Conservation (phyloP, 2,888 invertebrate species). For the Thymelicus sylvestris region DNA sequence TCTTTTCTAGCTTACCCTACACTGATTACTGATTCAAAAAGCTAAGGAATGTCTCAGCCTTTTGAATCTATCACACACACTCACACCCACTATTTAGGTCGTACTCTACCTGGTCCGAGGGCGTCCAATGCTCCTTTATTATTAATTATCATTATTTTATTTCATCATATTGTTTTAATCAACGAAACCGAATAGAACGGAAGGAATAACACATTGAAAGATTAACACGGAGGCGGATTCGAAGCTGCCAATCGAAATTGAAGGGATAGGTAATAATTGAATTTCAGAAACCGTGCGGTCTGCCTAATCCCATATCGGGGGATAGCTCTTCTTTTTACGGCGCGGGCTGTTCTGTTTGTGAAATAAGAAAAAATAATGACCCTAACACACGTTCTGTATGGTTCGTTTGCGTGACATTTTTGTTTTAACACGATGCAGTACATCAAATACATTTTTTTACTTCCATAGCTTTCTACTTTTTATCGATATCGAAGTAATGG, state of each 20-base stretch:
- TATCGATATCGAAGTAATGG: too few species aligned
- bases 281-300: slow-evolving; percentile 57
- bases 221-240: slow-evolving; percentile 27
- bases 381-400: slow-evolving; percentile 18
- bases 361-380: slow-evolving; percentile 32
- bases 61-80: too few species aligned
- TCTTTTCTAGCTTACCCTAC: too few species aligned
- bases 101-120: too few species aligned
- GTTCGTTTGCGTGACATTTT: slow-evolving; percentile 17
- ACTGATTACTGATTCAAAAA: too few species aligned
- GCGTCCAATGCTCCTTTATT: too few species aligned
- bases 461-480: too few species aligned
- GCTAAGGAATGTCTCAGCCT: too few species aligned
- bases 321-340: slow-evolving; percentile 33
- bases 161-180: background rate
- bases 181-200: background rate
- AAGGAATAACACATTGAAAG: slow-evolving; percentile 7
- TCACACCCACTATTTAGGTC: too few species aligned
- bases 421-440: background rate
- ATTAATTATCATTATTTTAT: background rate
- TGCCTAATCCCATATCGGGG: slow-evolving; percentile 42
- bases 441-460: background rate
- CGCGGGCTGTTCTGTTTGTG: slow-evolving; percentile 23
- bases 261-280: slow-evolving; percentile 65
- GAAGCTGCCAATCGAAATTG: slow-evolving; percentile 53